Evolutionary conservation across 2,888 invertebrate species (phyloP), one percentile per base, ranked within the genome.

Genomic region (Drosophila testacea): DNA sequence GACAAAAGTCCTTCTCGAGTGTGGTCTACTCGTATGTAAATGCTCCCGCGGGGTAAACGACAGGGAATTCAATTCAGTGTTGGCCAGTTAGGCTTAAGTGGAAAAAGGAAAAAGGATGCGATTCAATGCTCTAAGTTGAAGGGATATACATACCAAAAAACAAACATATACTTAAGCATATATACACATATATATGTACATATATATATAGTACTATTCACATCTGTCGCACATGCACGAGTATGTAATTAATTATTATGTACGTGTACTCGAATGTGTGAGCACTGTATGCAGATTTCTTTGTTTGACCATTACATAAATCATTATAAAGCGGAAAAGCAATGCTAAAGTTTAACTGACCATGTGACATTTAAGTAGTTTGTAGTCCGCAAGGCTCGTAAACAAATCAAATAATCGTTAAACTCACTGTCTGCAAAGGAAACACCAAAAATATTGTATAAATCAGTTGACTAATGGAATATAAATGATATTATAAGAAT

Each of bases 291-390:
- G 83, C 83, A 83, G 71, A 80, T 83, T 85, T 85, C 83, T 83
- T 88, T 88, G 83, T 85, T 68, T 38, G 69, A 50, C 61, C 68
- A 68, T 41, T 54, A 62, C 75, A 75, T 75, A 78, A 69, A 84
- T 73, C 67, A 76, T 69, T 70, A 70, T 73, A 60, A 69, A 80
- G 50, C 86, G 83, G 83, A 83, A 83, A 77, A 69, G 81, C 83
- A 83, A 83, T 88, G 83, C 77, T 80, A 22, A 85, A 88, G 83
- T 72, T 79, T 72, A 88, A 83, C 83, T 85, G 88, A 85, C 83
- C 83, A 85, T 83, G 86, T 77, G 83, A 83, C 83, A 83, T 66
- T 83, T 85, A 88, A 85, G 83, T 74, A 60, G 70, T 60, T 80
- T 77, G 75, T 60, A 59, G 63, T 42, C 69, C 38, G 6, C 11